Base-by-base conservation (phyloP, 2,888 invertebrate species). In the Patella ulyssiponensis region DNA sequence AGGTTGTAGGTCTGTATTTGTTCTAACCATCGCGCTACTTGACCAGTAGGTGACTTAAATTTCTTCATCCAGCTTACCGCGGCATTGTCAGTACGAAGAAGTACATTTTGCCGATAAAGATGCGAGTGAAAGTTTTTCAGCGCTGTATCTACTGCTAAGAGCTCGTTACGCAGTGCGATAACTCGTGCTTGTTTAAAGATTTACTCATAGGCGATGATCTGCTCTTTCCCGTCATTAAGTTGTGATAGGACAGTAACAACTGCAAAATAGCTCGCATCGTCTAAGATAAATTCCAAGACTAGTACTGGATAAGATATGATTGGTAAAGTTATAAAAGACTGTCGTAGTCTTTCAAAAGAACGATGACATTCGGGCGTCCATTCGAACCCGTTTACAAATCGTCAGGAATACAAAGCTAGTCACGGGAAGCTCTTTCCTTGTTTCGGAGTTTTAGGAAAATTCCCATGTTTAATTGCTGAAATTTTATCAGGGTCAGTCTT, bases 381-480 rank as follows among this genome's bases (percentile, higher is more conserved):
- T 54, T 12, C 54, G 17, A 54, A 54, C 54, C 17, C 2, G 3
- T 12, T n/a, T n/a, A 58, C 20, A 20, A 58, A 58, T 11, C 58
- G 17, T 58, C 58, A 20, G 20, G 9, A 58, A 58, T 58, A 58
- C 7, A 9, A 17, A 17, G 20, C 58, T 20, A 58, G 20, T 58
- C 58, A 20, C 4, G 20, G 20, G 58, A 58, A 58, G n/a, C 58
- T 58, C 20, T 20, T 58, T 17, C 20, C n/a, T 80, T 80, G 73
- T 17, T 77, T 79, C 14, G 56, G 56, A 17, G 20, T 56, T 11
- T 17, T 74, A 15, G 79, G 80, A 23, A 33, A 20, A 14, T 80
- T 77, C 78, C 80, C 79, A 23, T 82, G 54, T 14, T 78, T 75
- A 9, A 82, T 75, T 7, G 77, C 77, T 5, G 51, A 52, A 15